These are phyloP conservation scores for Dicrostonyx torquatus DNA, from an alignment of 2,797 vertebrate genomes.

Conservation along the genomic window DNA sequence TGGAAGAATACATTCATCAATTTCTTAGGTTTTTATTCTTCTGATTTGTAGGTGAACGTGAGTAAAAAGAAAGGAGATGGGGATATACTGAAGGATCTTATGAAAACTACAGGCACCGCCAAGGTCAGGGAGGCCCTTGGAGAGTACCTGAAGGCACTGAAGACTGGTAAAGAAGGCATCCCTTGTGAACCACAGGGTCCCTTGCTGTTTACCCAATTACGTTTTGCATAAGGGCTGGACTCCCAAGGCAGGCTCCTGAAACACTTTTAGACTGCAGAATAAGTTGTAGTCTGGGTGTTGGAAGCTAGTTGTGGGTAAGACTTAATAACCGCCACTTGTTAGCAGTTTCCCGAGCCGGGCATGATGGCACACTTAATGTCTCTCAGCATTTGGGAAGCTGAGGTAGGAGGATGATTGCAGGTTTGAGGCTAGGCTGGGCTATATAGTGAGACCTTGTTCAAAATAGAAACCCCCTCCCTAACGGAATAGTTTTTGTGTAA, in stretches of 20 bases:
- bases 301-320: conserved; percentile 22
- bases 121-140: conserved; percentile 85
- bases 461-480: neutral
- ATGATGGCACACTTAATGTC: neutral
- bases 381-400: neutral
- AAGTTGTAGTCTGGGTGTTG: conserved; percentile 15
- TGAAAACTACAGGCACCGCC: conserved; percentile 82
- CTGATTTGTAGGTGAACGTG: conserved; percentile 82
- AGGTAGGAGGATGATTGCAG: neutral
- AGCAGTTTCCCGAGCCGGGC: neutral
- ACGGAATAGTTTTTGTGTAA: conserved; percentile 45
- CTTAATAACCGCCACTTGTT: neutral
- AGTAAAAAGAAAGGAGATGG: conserved; percentile 87
- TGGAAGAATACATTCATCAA: conserved; percentile 28
- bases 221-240: neutral
- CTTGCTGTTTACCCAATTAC: conserved; percentile 37
- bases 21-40: conserved; percentile 60
- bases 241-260: conserved; percentile 34
- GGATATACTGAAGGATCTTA: conserved; percentile 84
- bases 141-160: conserved; percentile 85
- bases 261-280: neutral
- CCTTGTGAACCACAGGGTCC: conserved; percentile 38
- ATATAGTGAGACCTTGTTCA: neutral
- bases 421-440: neutral
- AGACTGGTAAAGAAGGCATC: conserved; percentile 79